phyloP scores from a whole-genome alignment of 2,797 vertebrate genomes.

The Toxotes lorentzi region DNA sequence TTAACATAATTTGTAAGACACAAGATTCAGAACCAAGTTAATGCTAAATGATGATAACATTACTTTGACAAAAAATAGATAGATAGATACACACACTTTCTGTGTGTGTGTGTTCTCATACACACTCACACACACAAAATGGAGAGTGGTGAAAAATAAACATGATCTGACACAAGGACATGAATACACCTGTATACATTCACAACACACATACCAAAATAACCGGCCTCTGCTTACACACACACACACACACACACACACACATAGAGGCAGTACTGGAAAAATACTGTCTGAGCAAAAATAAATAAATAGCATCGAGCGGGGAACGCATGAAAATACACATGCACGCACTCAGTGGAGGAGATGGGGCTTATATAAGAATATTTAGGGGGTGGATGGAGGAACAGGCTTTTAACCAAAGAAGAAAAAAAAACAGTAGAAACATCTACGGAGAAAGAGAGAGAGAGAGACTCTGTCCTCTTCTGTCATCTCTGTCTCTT shows the following conservation, averaged over 20 bases:
- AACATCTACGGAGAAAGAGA: neutral
- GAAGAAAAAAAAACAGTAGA: conserved; percentile 20
- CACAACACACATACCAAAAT: neutral
- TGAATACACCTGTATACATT: neutral
- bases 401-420: conserved; percentile 51
- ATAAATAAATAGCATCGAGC: conserved; percentile 15
- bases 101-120: neutral
- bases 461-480: neutral
- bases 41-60: neutral
- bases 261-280: neutral
- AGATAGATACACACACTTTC: no score
- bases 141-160: neutral
- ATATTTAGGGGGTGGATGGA: conserved; percentile 21
- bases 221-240: neutral
- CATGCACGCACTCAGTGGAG: neutral
- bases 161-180: no score
- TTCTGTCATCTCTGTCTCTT: conserved; percentile 29
- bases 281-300: conserved; percentile 19
- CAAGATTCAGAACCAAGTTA: neutral
- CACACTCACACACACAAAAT: neutral
- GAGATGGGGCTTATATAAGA: conserved; percentile 43
- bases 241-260: neutral
- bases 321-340: conserved; percentile 21
- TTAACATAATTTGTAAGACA: neutral
- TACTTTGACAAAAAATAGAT: neutral